Base-by-base conservation (phyloP, 1,140 invertebrate genomes). In the Heliothis subflexa region DNA sequence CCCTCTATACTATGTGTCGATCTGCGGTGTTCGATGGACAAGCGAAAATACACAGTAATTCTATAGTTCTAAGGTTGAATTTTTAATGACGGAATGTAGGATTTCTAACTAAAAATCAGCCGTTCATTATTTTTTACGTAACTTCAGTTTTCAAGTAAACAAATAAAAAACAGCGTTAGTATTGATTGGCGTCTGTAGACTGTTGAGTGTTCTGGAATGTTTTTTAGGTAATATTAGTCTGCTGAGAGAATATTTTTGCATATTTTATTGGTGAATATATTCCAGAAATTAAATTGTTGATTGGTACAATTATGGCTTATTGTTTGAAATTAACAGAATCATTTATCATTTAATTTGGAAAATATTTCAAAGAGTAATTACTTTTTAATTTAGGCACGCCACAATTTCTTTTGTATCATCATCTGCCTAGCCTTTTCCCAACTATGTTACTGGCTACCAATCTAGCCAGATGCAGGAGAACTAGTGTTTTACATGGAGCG, bases 41-140 rank as follows among this genome's bases (percentile, higher is more conserved):
- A 18, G 18, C 57, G 47, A 75, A 75, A 75, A 75, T 61, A 75
- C 45, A 75, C 47, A 47, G 59, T 75, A 75, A 75, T 49, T 62
- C 40, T 25, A 59, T 73, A 73, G 55, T 49, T 25, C 25, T 73
- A 73, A 73, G 71, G 71, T 21, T 73, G 54, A 12, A 25, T 73
- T 73, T 73, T 40, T 28, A 61, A 73, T 21, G 16, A 12, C n/a
- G 21, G 16, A 14, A 7, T 16, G 25, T 13, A 49, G 55, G 55
- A 47, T 75, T 75, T 62, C 45, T 75, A 64, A 71, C 50, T 71
- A 70, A 71, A 62, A 62, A 64, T 64, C 47, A 21, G 47, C 45
- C 21, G 57, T 75, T 57, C 71, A 73, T 62, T 75, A 75, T 75
- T 75, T 75, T 75, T 74, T 64, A 74, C 71, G 71, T 59, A 59